Percentiles rank a stretch among this genome's conserved stretches.
These are phyloP conservation scores for Nothobranchius furzeri DNA, from an alignment of 2,113 vertebrate genomes.

Conservation along the genomic window DNA sequence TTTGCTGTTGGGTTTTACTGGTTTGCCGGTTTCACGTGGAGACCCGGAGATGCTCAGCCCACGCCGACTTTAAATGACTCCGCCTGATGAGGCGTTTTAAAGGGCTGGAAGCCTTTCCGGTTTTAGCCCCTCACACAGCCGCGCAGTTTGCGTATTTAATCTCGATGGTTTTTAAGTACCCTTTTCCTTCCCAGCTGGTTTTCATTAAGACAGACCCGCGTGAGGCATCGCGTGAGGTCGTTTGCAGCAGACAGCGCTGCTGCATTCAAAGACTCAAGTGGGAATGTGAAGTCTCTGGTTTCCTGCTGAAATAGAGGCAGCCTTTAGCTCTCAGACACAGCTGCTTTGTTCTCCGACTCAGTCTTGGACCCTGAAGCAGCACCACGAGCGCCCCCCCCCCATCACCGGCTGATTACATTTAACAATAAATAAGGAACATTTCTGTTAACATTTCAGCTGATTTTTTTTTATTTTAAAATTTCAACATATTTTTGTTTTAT, in stretches of 20 bases:
- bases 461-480: no score
- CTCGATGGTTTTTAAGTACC: no score
- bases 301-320: slow-evolving; percentile 36
- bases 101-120: not conserved
- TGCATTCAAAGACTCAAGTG: no score
- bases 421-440: no score
- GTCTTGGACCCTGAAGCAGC: slow-evolving; percentile 9
- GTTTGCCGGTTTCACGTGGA: slow-evolving; percentile 45
- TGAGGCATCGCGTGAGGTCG: no score
- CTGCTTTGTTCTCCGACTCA: slow-evolving; percentile 58
- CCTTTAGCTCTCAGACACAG: slow-evolving; percentile 39
- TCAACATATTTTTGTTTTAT: no score
- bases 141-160: no score
- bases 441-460: no score
- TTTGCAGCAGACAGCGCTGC: no score
- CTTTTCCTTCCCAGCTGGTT: no score
- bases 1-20: not conserved
- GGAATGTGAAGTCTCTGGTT: slow-evolving; percentile 12
- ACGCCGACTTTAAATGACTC: slow-evolving; percentile 55
- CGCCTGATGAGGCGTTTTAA: not conserved
- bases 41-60: not conserved
- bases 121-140: not conserved
- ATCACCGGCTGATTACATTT: not conserved
- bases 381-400: not conserved
- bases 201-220: no score